phyloP scores from a whole-genome alignment of 2,888 invertebrate genomes.

The Epinotia brunnichana region DNA sequence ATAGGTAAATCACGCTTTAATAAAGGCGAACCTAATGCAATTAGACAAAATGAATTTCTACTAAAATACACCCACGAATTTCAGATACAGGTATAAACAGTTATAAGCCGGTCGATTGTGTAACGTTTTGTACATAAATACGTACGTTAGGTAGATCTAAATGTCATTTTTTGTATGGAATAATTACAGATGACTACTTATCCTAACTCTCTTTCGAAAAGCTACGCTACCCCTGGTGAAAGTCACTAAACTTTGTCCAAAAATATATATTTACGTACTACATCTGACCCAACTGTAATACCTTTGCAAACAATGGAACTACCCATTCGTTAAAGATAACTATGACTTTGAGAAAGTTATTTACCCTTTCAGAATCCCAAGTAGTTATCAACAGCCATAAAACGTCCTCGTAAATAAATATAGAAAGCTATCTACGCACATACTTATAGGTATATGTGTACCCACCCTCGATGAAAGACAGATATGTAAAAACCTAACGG shows the following conservation, averaged over 20 bases:
- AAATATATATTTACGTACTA: neutral
- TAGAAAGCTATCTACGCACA: conserved; percentile 32
- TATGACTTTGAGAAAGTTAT: conserved; percentile 6
- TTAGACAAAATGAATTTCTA: too few species aligned
- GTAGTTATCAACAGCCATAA: conserved; percentile 55
- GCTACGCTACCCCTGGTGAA: too few species aligned
- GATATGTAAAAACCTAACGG: conserved; percentile 83
- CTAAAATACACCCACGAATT: too few species aligned
- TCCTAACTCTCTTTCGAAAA: too few species aligned
- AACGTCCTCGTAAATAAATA: conserved; percentile 42
- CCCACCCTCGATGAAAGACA: conserved; percentile 74
- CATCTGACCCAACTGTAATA: neutral
- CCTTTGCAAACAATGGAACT: neutral
- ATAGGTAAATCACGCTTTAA: neutral
- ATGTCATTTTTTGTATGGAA: too few species aligned
- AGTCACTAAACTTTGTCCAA: neutral
- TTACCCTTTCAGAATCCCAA: conserved; percentile 39
- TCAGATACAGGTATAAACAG: too few species aligned
- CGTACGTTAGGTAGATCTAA: too few species aligned
- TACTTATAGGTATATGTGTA: conserved; percentile 57
- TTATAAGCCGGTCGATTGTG: too few species aligned
- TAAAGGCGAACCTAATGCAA: too few species aligned
- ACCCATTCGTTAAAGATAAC: neutral
- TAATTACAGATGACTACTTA: too few species aligned
- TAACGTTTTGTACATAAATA: too few species aligned